Evolutionary conservation across 2,113 vertebrate species (phyloP), one percentile per base, ranked within the genome.

Genomic region (Rostratula benghalensis): DNA sequence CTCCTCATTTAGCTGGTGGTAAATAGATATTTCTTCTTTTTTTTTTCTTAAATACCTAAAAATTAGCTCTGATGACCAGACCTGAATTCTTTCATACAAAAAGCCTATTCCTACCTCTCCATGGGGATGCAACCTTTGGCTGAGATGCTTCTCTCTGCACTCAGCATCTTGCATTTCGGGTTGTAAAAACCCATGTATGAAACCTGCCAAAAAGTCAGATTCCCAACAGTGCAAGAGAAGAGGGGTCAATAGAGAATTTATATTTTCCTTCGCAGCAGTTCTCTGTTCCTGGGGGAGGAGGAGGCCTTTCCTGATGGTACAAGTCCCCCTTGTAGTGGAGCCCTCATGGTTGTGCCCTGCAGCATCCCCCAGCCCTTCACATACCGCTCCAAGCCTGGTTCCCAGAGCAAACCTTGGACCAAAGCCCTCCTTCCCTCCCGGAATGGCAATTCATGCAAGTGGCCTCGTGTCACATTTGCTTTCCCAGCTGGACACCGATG

Each of bases 401-500:
- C 91, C 78, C 81, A 31, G 85, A 39, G 48, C 21, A 70, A 79
- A n/a, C 15, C n/a, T 63, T 30, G 50, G 45, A 17, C 30, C 78
- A 56, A n/a, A 95, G 23, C 69, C 65, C 10, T 13, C 69, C 60
- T 65, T 56, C 64, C 39, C 43, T 64, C 21, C 39, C 59, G 1
- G 0, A 30, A 4, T 14, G 68, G 43, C 68, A 41, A 0, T 22
- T 23, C 13, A 1, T 13, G 64, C 12, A 1, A 41, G 78, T 78
- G 69, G 28, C 77, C 73, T 91, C 0, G 1, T 77, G 82, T 50
- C 64, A 69, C 86, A 10, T 78, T 61, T 64, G 74, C 85, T 84
- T 16, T 92, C 94, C 83, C 94, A 94, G 86, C 83, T 77, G 83
- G 63, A 82, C 5, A 1, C n/a, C 1, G 13, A 3, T 5, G 39